These are phyloP conservation scores for Oncorhynchus kisutch DNA, from an alignment of 2,113 vertebrate genomes.

Conservation along the genomic window DNA sequence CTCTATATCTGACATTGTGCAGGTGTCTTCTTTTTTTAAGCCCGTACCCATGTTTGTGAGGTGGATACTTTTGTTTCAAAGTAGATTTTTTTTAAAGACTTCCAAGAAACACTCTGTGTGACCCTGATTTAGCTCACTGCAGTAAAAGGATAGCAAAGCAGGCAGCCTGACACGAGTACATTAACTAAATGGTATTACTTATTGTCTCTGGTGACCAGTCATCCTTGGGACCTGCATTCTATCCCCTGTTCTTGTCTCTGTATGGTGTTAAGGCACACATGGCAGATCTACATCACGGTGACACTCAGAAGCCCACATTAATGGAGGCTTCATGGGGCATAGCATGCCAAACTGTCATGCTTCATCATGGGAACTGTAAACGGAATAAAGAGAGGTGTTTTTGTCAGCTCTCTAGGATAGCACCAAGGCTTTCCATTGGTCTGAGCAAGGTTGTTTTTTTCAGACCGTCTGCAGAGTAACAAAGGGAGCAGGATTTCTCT, in stretches of 20 bases:
- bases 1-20: no score
- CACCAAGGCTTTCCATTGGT: no score
- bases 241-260: not conserved
- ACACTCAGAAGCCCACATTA: not conserved
- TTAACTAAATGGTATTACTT: conserved; percentile 50
- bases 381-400: no score
- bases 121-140: no score
- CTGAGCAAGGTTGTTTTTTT: not conserved
- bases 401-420: no score
- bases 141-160: conserved; percentile 17
- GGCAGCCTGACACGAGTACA: not conserved
- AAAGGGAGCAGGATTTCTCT: not conserved
- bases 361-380: not conserved
- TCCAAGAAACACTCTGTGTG: no score
- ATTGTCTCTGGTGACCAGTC: not conserved
- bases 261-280: not conserved
- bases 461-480: no score
- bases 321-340: not conserved
- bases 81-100: no score
- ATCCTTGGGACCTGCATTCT: not conserved
- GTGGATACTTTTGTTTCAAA: no score
- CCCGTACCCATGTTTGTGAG: no score
- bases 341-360: not conserved
- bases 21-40: no score
- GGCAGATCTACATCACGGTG: not conserved